Evolutionary conservation across 2,797 vertebrate genomes (phyloP).

Genomic region (Pseudochirops corinnae): DNA sequence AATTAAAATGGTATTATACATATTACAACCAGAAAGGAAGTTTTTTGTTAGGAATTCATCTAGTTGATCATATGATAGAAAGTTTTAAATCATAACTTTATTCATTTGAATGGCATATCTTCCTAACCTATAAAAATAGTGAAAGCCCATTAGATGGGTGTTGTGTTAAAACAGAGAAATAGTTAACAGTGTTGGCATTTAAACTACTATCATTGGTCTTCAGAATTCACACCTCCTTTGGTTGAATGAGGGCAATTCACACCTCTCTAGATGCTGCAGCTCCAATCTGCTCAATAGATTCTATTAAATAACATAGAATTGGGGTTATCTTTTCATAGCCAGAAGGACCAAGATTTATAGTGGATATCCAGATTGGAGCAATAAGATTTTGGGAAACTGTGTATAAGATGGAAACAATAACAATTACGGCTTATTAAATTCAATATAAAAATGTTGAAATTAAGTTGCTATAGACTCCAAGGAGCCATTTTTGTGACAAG

Average conservation of each 20-base stretch:
- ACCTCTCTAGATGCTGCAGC: conserved; percentile 9
- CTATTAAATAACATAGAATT: conserved; percentile 2
- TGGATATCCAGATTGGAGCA: conserved; percentile 8
- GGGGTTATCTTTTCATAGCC: neutral
- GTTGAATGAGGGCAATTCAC: conserved; percentile 34
- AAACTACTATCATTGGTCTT: conserved; percentile 19
- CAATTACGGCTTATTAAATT: neutral
- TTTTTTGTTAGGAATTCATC: conserved; percentile 55
- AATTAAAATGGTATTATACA: conserved; percentile 18
- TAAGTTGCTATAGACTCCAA: neutral
- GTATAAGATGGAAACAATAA: conserved; percentile 1
- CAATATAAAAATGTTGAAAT: neutral
- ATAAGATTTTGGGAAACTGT: neutral
- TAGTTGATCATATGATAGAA: conserved; percentile 11
- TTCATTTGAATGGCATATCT: conserved; percentile 23
- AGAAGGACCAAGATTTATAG: neutral
- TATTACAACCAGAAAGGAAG: neutral
- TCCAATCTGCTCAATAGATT: conserved; percentile 49
- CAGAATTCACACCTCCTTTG: conserved; percentile 1
- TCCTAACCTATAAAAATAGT: conserved; percentile 52
- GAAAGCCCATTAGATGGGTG: conserved; percentile 25
- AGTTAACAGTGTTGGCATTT: conserved; percentile 46
- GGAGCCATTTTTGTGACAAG: neutral
- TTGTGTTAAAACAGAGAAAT: conserved; percentile 50
- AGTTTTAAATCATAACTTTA: conserved; percentile 53